These are phyloP conservation scores for Burhinus bistriatus DNA, from an alignment of 2,113 vertebrate genomes.

Conservation along the genomic window DNA sequence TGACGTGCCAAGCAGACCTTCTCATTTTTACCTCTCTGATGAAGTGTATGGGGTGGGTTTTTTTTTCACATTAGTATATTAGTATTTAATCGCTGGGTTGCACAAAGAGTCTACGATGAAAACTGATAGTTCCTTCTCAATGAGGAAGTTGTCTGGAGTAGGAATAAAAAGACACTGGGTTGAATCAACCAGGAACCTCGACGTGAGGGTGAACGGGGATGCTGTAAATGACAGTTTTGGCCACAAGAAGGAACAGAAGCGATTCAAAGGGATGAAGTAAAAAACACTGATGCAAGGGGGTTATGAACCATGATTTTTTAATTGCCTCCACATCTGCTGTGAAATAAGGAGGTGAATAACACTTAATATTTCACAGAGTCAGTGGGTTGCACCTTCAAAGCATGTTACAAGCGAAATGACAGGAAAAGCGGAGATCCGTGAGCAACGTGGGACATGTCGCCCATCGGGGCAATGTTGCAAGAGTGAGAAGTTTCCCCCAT, in stretches of 20 bases:
- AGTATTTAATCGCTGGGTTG: neutral
- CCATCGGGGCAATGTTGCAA: accelerated
- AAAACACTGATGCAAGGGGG: neutral
- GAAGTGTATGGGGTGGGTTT: neutral
- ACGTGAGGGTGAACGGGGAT: accelerated
- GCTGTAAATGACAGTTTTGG: neutral
- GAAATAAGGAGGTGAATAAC: neutral
- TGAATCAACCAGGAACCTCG: neutral
- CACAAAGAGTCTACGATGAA: accelerated
- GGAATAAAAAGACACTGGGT: neutral
- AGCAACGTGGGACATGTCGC: accelerated
- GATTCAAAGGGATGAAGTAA: accelerated
- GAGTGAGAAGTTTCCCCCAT: neutral
- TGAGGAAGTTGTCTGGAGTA: neutral
- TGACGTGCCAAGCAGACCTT: neutral
- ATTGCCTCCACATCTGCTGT: neutral
- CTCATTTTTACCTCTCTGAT: neutral
- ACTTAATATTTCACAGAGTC: neutral
- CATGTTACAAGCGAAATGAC: neutral
- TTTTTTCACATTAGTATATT: neutral
- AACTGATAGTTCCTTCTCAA: neutral
- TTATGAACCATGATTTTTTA: neutral
- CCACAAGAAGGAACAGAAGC: neutral
- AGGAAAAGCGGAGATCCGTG: neutral
- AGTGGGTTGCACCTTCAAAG: neutral